Percentiles rank a stretch among this genome's conserved stretches.
These are phyloP conservation scores for Scolopax rusticola DNA, from an alignment of 2,797 vertebrate genomes.

Conservation along the genomic window DNA sequence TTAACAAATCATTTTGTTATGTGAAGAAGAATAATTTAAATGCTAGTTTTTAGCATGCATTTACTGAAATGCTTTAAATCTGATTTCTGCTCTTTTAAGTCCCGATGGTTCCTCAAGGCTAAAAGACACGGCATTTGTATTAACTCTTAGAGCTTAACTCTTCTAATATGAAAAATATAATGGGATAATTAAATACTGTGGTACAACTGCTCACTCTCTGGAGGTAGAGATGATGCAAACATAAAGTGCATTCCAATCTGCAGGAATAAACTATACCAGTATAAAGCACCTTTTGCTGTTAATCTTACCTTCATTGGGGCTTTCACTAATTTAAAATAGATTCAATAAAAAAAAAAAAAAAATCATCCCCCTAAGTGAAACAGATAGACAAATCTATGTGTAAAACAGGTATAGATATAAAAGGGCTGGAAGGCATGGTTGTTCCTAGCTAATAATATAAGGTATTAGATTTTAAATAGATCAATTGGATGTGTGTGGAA, in stretches of 20 bases:
- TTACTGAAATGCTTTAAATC: neutral
- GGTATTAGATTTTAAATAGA: neutral
- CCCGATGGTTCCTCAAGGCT: fast-evolving
- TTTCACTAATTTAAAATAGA: neutral
- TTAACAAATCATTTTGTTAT: neutral
- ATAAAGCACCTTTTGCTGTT: neutral
- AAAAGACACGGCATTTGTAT: neutral
- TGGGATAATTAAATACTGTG: neutral
- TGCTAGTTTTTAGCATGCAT: neutral
- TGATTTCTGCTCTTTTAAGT: neutral
- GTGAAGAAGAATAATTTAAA: neutral
- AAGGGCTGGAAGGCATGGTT: neutral
- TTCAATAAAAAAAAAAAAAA: neutral
- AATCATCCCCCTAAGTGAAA: neutral
- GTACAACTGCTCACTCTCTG: neutral
- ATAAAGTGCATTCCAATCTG: neutral
- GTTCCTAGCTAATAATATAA: neutral
- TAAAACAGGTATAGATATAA: neutral
- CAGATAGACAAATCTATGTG: neutral
- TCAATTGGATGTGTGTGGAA: neutral
- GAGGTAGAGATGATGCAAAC: neutral
- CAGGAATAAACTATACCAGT: neutral
- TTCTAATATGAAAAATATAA: neutral
- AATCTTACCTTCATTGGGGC: neutral
- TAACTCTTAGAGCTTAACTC: neutral